Evolutionary conservation across 2,797 vertebrate species (phyloP), one percentile per base, ranked within the genome.

Genomic region (Liparis tanakae): DNA sequence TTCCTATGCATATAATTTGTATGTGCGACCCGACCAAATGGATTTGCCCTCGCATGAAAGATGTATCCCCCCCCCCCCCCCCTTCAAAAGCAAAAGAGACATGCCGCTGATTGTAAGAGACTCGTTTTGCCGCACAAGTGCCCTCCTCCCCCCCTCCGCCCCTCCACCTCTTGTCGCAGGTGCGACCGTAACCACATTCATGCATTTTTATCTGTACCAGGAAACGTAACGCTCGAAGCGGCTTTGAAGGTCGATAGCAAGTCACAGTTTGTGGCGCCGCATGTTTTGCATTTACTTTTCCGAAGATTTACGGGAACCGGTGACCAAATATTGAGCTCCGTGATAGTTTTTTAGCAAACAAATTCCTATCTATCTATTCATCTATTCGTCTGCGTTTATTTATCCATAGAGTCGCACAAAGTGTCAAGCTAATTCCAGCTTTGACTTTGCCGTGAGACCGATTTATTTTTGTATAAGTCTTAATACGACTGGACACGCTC

Each of bases 11-110:
- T 87, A 86, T 89, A 48, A 90, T 91, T 89, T 89, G 82, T 85
- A 86, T 88, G 80, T 88, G 75, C 69, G 51, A 85, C 73, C 79
- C 76, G 71, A 81, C 79, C 84, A 82, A 86, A 90, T 90, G 87
- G 88, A 91, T 89, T 88, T 85, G 80, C 86, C 85, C 83, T 84
- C 82, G 75, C 80, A 89, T 89, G 56, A 91, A 87, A 90, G 64
- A 88, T 92, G 80, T 88, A 88, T 87, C 74, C 85, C 84, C 84
- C 25, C 25, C 25, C n/a, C 54, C 13, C 12, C 15, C 20, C 51
- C 66, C 57, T 82, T 89, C 79, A 86, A 84, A 90, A 82, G 84
- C 84, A 87, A 85, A 88, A 83, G 80, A 83, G 77, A 84, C 79
- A 88, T 58, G 79, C 75, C 65, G 79, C 85, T 86, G 85, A 90